Conservation (phyloP, 2,888 invertebrate genomes). For the Micropterix aruncella region DNA sequence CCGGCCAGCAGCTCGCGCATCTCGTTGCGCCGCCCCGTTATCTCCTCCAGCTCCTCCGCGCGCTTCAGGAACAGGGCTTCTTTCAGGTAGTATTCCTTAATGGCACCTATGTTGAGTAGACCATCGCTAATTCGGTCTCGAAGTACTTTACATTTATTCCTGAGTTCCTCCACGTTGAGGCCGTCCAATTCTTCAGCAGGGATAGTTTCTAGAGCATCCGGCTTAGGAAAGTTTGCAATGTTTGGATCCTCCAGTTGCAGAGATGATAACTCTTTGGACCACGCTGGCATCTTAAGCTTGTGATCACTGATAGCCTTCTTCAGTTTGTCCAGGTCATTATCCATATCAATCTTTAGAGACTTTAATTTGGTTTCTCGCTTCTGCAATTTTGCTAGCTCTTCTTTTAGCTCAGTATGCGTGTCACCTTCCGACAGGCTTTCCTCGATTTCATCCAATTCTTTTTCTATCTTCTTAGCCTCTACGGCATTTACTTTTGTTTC, state of each 20-base stretch:
- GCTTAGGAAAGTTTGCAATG: conserved; percentile 22
- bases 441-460: conserved; percentile 39
- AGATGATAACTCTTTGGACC: conserved; percentile 36
- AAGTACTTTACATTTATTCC: conserved; percentile 40
- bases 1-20: conserved; percentile 57
- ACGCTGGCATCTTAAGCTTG: conserved; percentile 38
- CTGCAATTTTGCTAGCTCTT: conserved; percentile 46
- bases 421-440: conserved; percentile 40
- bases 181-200: conserved; percentile 52
- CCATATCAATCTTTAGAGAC: conserved; percentile 57
- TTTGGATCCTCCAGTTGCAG: conserved; percentile 42
- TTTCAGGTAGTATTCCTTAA: conserved; percentile 56
- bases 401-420: too few species aligned
- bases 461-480: conserved; percentile 36
- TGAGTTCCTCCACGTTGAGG: conserved; percentile 39
- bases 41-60: conserved; percentile 64
- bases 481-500: conserved; percentile 44
- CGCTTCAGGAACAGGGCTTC: conserved; percentile 60
- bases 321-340: conserved; percentile 50
- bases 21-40: conserved; percentile 62
- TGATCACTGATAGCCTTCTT: conserved; percentile 43
- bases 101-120: conserved; percentile 61
- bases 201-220: conserved; percentile 38
- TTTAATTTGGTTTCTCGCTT: conserved; percentile 53
- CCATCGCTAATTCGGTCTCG: conserved; percentile 46